Percentiles rank a stretch among this genome's conserved stretches.
These are phyloP conservation scores for Trichoplusia ni DNA, from an alignment of 1,140 invertebrate species.

Conservation along the genomic window DNA sequence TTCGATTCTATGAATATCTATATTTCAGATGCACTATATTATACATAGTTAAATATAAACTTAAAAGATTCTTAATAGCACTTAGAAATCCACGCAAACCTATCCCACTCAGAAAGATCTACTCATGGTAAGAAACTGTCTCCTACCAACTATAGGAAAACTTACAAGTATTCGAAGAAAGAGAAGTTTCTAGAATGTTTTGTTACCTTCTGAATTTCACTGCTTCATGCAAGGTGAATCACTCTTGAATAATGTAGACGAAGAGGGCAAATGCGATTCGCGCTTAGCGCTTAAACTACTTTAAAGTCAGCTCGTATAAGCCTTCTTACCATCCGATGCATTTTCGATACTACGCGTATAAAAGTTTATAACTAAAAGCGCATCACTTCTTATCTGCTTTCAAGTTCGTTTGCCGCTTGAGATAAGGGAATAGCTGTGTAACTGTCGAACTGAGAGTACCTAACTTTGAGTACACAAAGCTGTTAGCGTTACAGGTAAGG, in stretches of 20 bases:
- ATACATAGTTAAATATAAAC: too few species aligned
- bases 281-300: constrained; percentile 49
- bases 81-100: too few species aligned
- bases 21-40: too few species aligned
- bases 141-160: too few species aligned
- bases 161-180: too few species aligned
- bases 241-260: constrained; percentile 43
- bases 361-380: constrained; percentile 42
- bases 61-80: too few species aligned
- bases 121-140: too few species aligned
- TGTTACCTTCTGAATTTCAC: constrained; percentile 30
- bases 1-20: too few species aligned
- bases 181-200: too few species aligned
- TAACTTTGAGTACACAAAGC: constrained; percentile 3
- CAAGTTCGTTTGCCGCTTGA: constrained; percentile 29
- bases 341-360: constrained; percentile 50
- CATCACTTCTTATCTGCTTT: constrained; percentile 29
- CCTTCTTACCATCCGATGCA: constrained; percentile 49
- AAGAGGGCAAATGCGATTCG: constrained; percentile 38
- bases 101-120: too few species aligned
- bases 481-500: background rate
- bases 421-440: constrained; percentile 20
- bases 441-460: background rate
- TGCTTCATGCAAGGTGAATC: constrained; percentile 28
- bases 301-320: constrained; percentile 56